phyloP scores from a whole-genome alignment of 2,797 vertebrate genomes.

The Poecile montanus region DNA sequence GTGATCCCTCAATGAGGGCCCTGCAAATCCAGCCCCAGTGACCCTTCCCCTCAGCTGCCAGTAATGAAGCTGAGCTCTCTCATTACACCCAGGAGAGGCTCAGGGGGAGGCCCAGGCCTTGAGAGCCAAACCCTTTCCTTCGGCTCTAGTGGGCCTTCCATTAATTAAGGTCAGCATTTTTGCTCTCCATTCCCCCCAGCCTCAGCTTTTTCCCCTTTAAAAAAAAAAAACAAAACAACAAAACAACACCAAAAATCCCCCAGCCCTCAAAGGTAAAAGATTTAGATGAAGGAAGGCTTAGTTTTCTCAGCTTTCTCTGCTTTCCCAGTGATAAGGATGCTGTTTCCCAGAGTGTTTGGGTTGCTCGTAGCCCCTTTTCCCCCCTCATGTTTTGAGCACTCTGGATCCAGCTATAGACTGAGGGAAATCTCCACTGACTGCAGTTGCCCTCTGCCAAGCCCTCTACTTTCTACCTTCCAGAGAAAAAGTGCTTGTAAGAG shows the following conservation, averaged over 20 bases:
- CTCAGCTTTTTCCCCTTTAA: not conserved
- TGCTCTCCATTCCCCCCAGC: not conserved
- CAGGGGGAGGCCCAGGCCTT: constrained; percentile 79
- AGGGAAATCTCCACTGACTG: not conserved
- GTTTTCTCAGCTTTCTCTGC: not conserved
- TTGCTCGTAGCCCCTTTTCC: not conserved
- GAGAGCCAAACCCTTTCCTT: constrained; percentile 82
- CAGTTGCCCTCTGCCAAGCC: not conserved
- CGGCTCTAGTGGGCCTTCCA: constrained; percentile 82
- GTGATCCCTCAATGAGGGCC: constrained; percentile 88
- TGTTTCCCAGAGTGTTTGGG: not conserved
- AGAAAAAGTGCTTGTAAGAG: not conserved
- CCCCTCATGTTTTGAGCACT: rapidly evolving
- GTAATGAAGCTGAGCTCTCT: constrained; percentile 83
- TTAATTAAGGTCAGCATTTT: constrained; percentile 91
- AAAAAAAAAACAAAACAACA: not conserved
- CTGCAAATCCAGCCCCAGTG: constrained; percentile 92
- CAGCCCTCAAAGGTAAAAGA: constrained; percentile 69
- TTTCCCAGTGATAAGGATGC: not conserved
- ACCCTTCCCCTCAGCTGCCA: constrained; percentile 88
- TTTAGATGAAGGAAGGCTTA: constrained; percentile 29
- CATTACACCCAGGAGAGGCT: constrained; percentile 84
- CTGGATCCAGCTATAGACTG: not conserved
- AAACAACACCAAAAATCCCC: not conserved
- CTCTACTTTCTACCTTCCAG: not conserved